These are phyloP conservation scores for Rousettus madagascariensis DNA, from an alignment of 2,797 vertebrate genomes.

Conservation along the genomic window DNA sequence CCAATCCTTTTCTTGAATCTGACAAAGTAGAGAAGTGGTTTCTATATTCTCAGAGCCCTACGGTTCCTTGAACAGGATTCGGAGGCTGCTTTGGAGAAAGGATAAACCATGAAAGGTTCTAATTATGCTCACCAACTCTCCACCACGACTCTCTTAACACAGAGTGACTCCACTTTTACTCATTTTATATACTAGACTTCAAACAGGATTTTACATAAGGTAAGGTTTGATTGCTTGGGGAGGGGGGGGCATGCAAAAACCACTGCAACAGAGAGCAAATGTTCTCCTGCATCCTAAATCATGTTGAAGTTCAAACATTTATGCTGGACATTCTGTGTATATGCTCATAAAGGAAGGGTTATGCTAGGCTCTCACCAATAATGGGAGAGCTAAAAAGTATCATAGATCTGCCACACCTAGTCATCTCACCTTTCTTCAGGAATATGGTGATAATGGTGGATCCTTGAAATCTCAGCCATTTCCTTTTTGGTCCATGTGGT, in stretches of 20 bases:
- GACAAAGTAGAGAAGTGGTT: conserved; percentile 19
- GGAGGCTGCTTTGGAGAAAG: neutral
- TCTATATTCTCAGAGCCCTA: neutral
- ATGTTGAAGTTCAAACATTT: neutral
- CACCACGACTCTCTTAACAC: neutral
- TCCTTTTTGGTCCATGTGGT: neutral
- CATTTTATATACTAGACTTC: neutral
- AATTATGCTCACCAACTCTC: neutral
- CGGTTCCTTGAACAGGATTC: neutral
- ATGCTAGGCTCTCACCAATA: neutral
- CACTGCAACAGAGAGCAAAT: conserved; percentile 31
- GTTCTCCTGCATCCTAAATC: neutral
- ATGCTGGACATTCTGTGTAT: neutral
- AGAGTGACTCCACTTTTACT: neutral
- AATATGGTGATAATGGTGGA: neutral
- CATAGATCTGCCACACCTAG: neutral
- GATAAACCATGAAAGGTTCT: neutral
- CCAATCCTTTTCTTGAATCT: neutral
- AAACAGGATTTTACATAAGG: conserved; percentile 3
- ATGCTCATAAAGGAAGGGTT: neutral
- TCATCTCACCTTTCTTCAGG: conserved; percentile 22
- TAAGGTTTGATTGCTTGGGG: neutral
- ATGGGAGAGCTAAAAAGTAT: neutral
- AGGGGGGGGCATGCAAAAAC: neutral
- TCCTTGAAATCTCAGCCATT: neutral